Percentiles rank a stretch among this genome's conserved stretches.
Evolutionary conservation across 2,888 invertebrate species (phyloP).

Genomic region (Aproaerema taeniolella): DNA sequence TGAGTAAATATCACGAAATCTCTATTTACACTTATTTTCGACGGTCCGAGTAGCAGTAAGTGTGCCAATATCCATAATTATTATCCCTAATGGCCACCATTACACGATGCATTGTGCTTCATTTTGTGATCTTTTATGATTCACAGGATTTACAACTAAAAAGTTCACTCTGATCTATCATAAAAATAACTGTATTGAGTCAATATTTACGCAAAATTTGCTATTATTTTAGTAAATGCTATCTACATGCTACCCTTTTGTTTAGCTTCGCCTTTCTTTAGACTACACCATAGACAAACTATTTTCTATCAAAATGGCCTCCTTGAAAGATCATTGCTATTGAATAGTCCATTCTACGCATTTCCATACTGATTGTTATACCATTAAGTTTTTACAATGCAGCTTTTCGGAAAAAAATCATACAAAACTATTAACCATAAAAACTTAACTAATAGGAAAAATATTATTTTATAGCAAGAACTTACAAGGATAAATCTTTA

Average conservation of each 20-base stretch:
- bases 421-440: no score
- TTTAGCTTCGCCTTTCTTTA: conserved; percentile 78
- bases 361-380: no score
- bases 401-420: no score
- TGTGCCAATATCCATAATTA: conserved; percentile 77
- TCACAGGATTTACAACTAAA: conserved; percentile 36
- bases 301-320: conserved; percentile 69
- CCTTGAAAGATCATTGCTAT: conserved; percentile 53
- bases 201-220: conserved; percentile 45
- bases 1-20: conserved; percentile 31
- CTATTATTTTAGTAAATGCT: conserved; percentile 61
- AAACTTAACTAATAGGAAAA: no score
- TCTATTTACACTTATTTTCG: conserved; percentile 48
- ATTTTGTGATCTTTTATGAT: conserved; percentile 47
- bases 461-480: no score
- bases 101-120: conserved; percentile 73
- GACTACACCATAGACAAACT: conserved; percentile 61
- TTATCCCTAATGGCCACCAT: conserved; percentile 76
- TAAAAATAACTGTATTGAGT: conserved; percentile 38
- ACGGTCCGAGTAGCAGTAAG: conserved; percentile 61
- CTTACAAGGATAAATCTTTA: no score
- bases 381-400: no score
- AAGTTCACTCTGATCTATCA: conserved; percentile 38
- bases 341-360: conserved; percentile 32
- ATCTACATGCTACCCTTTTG: conserved; percentile 75